Conservation (phyloP, 2,797 vertebrate genomes). For the Octomys mimax region DNA sequence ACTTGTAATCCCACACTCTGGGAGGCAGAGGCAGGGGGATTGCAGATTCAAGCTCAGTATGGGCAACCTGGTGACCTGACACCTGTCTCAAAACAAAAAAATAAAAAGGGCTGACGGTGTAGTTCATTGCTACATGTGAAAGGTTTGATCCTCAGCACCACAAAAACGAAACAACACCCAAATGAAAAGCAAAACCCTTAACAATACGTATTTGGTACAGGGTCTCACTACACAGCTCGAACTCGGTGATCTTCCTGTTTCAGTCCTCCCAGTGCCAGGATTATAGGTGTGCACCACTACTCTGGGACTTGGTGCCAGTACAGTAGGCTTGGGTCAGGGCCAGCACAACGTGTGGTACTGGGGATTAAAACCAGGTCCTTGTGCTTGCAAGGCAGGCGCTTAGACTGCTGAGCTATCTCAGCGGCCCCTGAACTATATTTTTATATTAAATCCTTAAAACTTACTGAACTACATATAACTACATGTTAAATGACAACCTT, state of each 20-base stretch:
- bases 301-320: no score
- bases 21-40: neutral
- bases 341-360: no score
- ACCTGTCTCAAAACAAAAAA: neutral
- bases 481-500: neutral
- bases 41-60: neutral
- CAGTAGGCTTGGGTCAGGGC: no score
- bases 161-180: neutral
- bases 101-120: no score
- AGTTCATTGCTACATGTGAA: neutral
- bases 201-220: neutral
- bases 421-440: neutral
- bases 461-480: neutral
- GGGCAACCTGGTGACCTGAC: neutral
- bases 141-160: neutral
- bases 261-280: no score
- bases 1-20: neutral
- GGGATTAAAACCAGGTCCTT: no score
- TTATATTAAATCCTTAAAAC: neutral
- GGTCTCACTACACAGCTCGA: no score
- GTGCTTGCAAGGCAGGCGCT: no score
- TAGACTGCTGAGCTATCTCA: no score
- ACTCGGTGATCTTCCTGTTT: no score
- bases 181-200: neutral
- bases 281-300: no score